A percentile compares a stretch with the other conserved stretches of the same genome.
These are phyloP conservation scores for Chlorospingus semifuscus DNA, from an alignment of 2,797 vertebrate genomes.

Conservation along the genomic window DNA sequence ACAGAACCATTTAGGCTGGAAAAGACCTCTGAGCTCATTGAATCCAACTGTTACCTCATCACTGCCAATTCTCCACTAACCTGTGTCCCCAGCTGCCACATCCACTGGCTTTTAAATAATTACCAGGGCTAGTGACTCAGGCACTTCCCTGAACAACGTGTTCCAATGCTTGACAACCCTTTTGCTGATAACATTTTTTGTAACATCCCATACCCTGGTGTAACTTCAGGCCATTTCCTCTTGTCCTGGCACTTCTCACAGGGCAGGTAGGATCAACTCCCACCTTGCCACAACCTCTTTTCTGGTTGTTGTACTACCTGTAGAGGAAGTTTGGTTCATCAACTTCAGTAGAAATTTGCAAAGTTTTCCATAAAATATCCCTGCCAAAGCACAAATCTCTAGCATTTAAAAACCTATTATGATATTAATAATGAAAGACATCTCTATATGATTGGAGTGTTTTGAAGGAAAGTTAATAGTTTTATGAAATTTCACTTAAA, in stretches of 20 bases:
- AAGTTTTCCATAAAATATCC: background rate
- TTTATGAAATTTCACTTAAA: background rate
- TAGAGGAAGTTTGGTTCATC: background rate
- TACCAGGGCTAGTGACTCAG: background rate
- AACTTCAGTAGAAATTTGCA: background rate
- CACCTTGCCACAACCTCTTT: background rate
- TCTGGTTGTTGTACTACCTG: background rate
- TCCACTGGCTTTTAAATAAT: background rate
- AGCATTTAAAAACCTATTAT: background rate
- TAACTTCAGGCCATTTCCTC: background rate
- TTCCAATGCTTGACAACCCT: background rate
- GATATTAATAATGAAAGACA: background rate
- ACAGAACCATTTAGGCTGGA: background rate
- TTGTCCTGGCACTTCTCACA: background rate
- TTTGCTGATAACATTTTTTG: background rate
- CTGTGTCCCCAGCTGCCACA: background rate
- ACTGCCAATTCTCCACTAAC: background rate
- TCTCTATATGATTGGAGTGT: background rate
- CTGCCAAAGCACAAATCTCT: background rate
- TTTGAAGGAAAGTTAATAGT: background rate
- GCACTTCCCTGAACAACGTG: background rate
- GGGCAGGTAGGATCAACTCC: background rate
- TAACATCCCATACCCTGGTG: no score
- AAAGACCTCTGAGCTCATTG: background rate
- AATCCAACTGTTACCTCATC: background rate